Evolutionary conservation across 1,140 invertebrate species (phyloP).

Genomic region (Hormaphis cornu): DNA sequence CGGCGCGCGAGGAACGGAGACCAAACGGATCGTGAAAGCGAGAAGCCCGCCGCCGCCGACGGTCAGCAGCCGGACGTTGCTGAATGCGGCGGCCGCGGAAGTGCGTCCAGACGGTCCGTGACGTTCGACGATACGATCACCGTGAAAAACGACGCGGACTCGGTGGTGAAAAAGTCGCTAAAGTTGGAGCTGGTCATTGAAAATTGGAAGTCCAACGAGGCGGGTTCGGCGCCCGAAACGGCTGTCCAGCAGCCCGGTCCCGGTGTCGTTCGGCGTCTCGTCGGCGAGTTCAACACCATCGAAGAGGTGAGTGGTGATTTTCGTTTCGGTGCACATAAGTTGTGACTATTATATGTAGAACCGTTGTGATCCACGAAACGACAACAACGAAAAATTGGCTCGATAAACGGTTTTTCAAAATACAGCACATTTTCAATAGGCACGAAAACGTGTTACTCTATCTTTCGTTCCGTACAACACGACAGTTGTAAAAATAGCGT

Average conservation of each 20-base stretch:
- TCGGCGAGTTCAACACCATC: not conserved
- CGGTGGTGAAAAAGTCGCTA: not conserved
- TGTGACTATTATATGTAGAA: no score
- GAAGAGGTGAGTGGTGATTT: not conserved
- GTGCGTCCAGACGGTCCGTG: not conserved
- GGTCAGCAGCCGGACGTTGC: not conserved
- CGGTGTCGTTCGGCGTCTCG: not conserved
- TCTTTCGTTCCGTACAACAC: no score
- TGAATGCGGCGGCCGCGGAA: not conserved
- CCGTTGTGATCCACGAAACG: no score
- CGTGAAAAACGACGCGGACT: not conserved
- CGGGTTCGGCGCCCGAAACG: not conserved
- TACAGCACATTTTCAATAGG: no score
- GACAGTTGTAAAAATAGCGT: no score
- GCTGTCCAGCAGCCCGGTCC: not conserved
- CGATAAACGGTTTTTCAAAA: no score
- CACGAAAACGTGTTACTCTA: no score
- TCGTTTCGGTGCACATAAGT: no score
- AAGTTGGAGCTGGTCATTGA: not conserved
- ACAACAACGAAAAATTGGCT: no score
- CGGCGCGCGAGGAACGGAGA: no score
- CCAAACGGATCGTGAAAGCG: no score
- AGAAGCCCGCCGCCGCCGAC: not conserved
- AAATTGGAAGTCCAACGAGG: not conserved
- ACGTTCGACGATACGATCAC: constrained; percentile 2